Percentiles rank a stretch among this genome's conserved stretches.
phyloP scores from a whole-genome alignment of 1,140 invertebrate species.

The Geopemphigus sp. region DNA sequence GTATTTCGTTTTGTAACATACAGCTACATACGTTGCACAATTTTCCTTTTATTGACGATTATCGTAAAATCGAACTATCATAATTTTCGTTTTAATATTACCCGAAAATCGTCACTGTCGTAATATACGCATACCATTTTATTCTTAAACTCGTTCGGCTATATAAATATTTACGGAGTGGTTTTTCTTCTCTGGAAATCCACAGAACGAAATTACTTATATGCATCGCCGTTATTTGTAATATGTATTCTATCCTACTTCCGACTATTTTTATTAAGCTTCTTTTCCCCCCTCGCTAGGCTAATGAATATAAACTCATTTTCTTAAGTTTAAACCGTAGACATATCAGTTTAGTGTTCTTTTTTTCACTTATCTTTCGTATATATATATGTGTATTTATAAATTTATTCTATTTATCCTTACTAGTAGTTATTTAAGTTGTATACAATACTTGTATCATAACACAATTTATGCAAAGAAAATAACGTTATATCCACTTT shows the following conservation, averaged over 20 bases:
- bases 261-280: neutral
- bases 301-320: neutral
- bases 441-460: neutral
- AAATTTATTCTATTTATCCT: neutral
- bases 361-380: too few relatives aligned
- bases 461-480: neutral
- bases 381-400: too few relatives aligned
- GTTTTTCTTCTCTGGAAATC: neutral
- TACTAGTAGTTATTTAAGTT: constrained; percentile 30
- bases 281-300: neutral
- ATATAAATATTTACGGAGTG: constrained; percentile 1
- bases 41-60: neutral
- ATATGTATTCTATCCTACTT: constrained; percentile 1
- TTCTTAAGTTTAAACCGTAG: neutral
- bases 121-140: neutral
- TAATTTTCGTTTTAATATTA: too few relatives aligned
- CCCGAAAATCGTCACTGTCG: too few relatives aligned
- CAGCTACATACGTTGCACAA: too few relatives aligned
- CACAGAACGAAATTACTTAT: neutral
- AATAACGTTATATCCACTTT: constrained; percentile 6
- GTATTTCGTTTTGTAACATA: neutral
- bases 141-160: neutral
- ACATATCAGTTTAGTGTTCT: constrained; percentile 7
- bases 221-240: neutral
- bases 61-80: neutral